Conservation (phyloP, 2,888 invertebrate genomes). For the Tricholauxania praeusta region DNA sequence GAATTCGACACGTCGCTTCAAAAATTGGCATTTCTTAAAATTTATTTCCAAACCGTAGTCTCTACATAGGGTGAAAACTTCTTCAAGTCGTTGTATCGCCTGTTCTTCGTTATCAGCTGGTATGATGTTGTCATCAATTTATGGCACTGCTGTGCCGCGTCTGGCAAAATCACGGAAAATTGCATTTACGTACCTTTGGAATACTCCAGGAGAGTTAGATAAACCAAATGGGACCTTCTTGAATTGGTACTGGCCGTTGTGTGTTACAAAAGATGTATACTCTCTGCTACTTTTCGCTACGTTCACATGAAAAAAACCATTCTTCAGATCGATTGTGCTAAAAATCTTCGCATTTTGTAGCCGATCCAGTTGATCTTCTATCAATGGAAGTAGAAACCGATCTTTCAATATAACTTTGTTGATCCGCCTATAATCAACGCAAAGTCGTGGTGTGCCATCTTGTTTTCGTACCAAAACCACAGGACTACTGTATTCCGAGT, state of each 20-base stretch:
- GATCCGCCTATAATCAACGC: slow-evolving; percentile 49
- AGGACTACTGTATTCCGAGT: slow-evolving; percentile 52
- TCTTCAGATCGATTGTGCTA: slow-evolving; percentile 54
- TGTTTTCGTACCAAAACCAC: slow-evolving; percentile 49
- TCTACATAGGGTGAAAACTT: slow-evolving; percentile 25
- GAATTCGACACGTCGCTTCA: slow-evolving; percentile 39
- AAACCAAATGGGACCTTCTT: slow-evolving; percentile 62
- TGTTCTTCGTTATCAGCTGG: slow-evolving; percentile 40
- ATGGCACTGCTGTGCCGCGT: slow-evolving; percentile 39
- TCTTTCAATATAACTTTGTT: slow-evolving; percentile 50
- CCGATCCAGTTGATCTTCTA: slow-evolving; percentile 55
- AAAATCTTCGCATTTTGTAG: slow-evolving; percentile 53
- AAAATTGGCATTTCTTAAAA: slow-evolving; percentile 18
- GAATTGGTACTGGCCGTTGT: slow-evolving; percentile 56
- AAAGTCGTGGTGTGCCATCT: slow-evolving; percentile 47
- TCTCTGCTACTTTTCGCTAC: slow-evolving; percentile 50
- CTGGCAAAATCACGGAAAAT: slow-evolving; percentile 44
- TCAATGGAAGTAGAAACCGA: slow-evolving; percentile 51
- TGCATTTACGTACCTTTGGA: slow-evolving; percentile 52
- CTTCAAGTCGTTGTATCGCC: slow-evolving; percentile 37
- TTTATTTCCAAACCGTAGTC: slow-evolving; percentile 19
- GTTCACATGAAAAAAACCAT: slow-evolving; percentile 60
- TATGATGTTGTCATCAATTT: slow-evolving; percentile 46
- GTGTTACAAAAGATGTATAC: slow-evolving; percentile 58
- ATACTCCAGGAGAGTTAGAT: slow-evolving; percentile 53